phyloP scores from a whole-genome alignment of 2,797 vertebrate genomes.

The Loriculus beryllinus region DNA sequence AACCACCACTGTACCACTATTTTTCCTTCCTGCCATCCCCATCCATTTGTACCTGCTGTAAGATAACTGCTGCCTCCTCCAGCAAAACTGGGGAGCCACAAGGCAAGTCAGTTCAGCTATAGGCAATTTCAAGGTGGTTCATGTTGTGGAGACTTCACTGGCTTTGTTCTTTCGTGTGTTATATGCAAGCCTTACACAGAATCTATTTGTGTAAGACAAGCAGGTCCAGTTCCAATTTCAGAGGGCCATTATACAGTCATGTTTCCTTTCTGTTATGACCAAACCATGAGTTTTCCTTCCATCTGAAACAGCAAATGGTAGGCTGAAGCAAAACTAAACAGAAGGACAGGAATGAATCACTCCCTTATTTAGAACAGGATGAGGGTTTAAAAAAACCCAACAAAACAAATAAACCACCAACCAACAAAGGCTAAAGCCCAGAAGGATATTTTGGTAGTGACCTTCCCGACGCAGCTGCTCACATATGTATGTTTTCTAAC shows the following conservation, averaged over 20 bases:
- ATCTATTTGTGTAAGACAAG: neutral
- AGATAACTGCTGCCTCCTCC: neutral
- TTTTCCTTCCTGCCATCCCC: neutral
- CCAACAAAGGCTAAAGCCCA: neutral
- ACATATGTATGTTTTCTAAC: neutral
- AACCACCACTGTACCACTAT: neutral
- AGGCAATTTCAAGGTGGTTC: neutral
- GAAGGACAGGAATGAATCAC: neutral
- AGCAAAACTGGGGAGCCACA: neutral
- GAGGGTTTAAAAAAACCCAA: neutral
- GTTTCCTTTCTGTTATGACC: neutral
- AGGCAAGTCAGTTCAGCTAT: neutral
- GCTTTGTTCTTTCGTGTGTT: neutral
- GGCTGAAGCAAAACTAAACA: neutral
- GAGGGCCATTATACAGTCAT: neutral
- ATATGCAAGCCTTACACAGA: neutral
- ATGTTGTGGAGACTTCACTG: neutral
- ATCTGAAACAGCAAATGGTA: neutral
- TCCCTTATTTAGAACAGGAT: neutral
- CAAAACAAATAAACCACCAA: neutral
- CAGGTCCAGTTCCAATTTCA: neutral
- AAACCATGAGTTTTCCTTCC: neutral
- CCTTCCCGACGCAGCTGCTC: neutral
- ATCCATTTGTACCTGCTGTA: neutral
- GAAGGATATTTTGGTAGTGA: neutral